A percentile compares a stretch with the other conserved stretches of the same genome.
These are phyloP conservation scores for Aspidoscelis tigris DNA, from an alignment of 2,113 vertebrate species.

Conservation along the genomic window DNA sequence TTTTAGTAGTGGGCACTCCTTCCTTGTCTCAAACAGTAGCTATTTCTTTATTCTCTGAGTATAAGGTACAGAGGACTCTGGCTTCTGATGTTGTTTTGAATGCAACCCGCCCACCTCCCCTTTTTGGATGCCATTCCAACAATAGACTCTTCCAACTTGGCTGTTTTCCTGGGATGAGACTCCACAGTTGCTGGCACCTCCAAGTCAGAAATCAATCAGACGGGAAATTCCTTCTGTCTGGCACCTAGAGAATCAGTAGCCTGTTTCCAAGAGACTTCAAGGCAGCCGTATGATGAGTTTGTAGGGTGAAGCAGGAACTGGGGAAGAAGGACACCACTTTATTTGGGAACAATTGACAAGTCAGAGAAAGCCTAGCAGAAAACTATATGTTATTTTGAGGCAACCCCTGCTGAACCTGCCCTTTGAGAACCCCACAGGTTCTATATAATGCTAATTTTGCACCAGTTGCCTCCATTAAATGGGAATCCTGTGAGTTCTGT, in stretches of 20 bases:
- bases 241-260: slow-evolving; percentile 10
- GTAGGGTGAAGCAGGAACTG: neutral
- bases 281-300: slow-evolving; percentile 3
- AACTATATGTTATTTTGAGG: neutral
- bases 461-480: neutral
- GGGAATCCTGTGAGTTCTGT: neutral
- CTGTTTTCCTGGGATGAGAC: slow-evolving; percentile 37
- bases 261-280: slow-evolving; percentile 31
- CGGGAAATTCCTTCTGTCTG: slow-evolving; percentile 37
- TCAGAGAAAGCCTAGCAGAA: neutral
- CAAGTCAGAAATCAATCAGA: slow-evolving; percentile 35
- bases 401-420: neutral
- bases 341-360: neutral
- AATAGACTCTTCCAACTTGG: slow-evolving; percentile 25
- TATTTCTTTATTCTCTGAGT: slow-evolving; percentile 9
- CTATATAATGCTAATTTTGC: neutral
- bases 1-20: neutral
- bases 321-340: neutral
- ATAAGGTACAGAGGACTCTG: slow-evolving; percentile 6
- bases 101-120: too few relatives aligned
- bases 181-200: slow-evolving; percentile 21
- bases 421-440: neutral
- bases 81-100: neutral
- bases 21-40: neutral
- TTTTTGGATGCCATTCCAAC: slow-evolving; percentile 13